Conservation (phyloP, 1,140 invertebrate species). For the Camponotus vicinus region DNA sequence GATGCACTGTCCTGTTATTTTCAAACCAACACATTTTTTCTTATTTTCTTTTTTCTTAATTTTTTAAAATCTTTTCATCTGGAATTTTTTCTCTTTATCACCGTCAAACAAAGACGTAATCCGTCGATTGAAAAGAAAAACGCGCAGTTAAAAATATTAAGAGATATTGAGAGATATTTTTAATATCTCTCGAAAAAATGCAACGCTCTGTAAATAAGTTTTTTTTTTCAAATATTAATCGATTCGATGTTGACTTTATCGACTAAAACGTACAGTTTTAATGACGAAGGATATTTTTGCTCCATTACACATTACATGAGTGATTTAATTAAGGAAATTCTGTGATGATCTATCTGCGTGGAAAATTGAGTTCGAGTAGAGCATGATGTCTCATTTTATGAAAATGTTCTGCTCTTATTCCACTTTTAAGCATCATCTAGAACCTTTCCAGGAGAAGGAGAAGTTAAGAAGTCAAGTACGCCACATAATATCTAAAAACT, state of each 20-base stretch:
- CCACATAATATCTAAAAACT: conserved; percentile 55
- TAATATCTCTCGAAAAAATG: background rate
- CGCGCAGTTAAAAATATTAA: background rate
- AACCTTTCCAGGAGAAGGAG: conserved; percentile 11
- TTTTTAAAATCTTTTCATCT: background rate
- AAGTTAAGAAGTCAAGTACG: conserved; percentile 58
- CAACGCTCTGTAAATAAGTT: background rate
- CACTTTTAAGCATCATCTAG: conserved; percentile 38
- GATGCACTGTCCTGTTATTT: background rate
- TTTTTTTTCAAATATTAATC: background rate
- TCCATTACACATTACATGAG: background rate
- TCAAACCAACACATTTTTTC: background rate
- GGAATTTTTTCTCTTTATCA: background rate
- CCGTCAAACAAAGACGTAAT: background rate
- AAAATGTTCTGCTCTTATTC: conserved; percentile 39
- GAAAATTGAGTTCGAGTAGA: conserved; percentile 13
- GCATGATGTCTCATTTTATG: conserved; percentile 47
- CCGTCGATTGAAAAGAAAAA: background rate
- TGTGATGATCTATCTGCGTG: background rate
- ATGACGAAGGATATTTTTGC: background rate
- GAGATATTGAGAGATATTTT: background rate
- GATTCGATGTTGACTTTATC: background rate
- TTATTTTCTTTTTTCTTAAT: background rate
- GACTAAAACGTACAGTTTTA: conserved; percentile 4
- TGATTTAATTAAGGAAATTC: conserved; percentile 48